Conservation (phyloP, 30 jellyfish, hydroid and myxozoan genomes). For the Pelagia noctiluca region DNA sequence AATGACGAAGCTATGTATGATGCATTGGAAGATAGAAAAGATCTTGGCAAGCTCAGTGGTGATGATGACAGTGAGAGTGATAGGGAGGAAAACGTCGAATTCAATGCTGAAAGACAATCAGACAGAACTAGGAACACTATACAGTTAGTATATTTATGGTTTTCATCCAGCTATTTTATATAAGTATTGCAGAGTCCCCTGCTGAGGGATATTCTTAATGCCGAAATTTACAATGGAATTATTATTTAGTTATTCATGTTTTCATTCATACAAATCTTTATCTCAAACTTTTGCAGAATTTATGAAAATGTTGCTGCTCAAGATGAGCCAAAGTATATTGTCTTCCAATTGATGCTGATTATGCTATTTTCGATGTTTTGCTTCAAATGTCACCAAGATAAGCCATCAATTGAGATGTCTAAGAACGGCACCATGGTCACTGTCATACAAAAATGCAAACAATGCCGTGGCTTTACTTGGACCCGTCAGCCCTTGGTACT, state of each 20-base stretch:
- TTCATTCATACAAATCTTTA: too few relatives aligned
- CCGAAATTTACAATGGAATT: not conserved
- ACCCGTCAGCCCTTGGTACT: conserved; percentile 24
- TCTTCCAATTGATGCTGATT: conserved; percentile 35
- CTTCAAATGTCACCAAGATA: conserved; percentile 24
- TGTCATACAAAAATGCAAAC: conserved; percentile 46
- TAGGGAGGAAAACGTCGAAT: not conserved
- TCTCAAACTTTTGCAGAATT: conserved; percentile 6
- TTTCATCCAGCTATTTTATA: not conserved
- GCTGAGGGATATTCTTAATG: not conserved
- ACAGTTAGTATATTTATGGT: not conserved
- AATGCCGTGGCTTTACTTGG: conserved; percentile 57
- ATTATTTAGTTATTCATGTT: too few relatives aligned
- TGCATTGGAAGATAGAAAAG: too few relatives aligned
- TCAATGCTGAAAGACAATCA: not conserved
- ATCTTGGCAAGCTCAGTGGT: too few relatives aligned
- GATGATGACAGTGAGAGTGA: not conserved
- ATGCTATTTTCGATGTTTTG: conserved; percentile 25
- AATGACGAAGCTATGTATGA: not conserved
- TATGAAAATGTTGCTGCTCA: not conserved
- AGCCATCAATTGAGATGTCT: conserved; percentile 15
- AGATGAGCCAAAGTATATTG: conserved; percentile 22
- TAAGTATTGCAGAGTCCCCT: not conserved
- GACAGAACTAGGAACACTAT: too few relatives aligned
- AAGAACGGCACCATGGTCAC: conserved; percentile 61